phyloP scores from a whole-genome alignment of 2,113 vertebrate genomes.

The Pan paniscus region DNA sequence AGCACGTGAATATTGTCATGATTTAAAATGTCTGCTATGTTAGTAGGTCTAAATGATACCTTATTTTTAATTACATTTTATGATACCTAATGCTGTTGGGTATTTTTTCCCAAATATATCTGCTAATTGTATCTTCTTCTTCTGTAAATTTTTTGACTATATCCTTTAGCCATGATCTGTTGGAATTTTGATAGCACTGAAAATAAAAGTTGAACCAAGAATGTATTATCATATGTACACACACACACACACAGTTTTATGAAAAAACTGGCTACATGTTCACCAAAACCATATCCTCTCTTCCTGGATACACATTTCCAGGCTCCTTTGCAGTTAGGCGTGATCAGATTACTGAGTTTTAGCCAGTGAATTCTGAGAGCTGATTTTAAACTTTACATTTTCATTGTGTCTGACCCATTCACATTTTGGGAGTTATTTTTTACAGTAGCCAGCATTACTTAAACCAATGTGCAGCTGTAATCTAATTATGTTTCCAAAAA shows the following conservation, averaged over 20 bases:
- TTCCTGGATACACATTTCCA: not conserved
- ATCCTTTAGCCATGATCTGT: not conserved
- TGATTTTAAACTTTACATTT: not conserved
- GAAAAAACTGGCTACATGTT: not conserved
- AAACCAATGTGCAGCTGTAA: not conserved
- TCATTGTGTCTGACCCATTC: not conserved
- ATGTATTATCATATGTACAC: not conserved
- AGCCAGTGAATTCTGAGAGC: not conserved
- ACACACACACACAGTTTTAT: not conserved
- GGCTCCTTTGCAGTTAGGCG: not conserved
- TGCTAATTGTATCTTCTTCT: not conserved
- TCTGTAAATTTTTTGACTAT: not conserved
- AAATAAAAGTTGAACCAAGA: not conserved
- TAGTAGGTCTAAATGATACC: not conserved
- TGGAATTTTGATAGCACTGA: not conserved
- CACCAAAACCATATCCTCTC: not conserved
- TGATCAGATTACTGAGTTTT: not conserved
- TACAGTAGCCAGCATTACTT: not conserved
- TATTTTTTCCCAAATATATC: not conserved
- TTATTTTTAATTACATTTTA: not conserved
- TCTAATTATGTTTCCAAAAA: not conserved
- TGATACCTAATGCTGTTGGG: not conserved
- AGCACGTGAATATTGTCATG: not conserved
- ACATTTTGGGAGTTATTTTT: not conserved
- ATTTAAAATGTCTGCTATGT: not conserved